Percentiles rank a stretch among this genome's conserved stretches.
These are phyloP conservation scores for Haliaeetus leucogaster DNA, from an alignment of 2,113 vertebrate species.

Conservation along the genomic window DNA sequence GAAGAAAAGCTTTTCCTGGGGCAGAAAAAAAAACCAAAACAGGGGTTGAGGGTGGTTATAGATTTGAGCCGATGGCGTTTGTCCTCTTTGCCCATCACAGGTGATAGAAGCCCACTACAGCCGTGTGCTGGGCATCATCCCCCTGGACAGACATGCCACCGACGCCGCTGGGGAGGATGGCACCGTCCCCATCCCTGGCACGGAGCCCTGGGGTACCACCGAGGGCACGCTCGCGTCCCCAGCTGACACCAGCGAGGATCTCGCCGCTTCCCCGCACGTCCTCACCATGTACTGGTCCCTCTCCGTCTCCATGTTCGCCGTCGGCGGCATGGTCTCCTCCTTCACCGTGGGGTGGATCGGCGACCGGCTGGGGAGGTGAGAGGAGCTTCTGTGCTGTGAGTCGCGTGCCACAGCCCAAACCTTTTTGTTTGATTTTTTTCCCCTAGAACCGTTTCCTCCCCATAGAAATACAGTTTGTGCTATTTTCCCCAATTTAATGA, in stretches of 20 bases:
- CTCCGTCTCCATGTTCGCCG: slow-evolving; percentile 88
- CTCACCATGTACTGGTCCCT: slow-evolving; percentile 90
- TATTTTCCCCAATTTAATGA: not conserved
- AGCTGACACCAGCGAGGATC: accelerated
- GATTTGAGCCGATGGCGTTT: accelerated
- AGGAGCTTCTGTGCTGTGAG: not conserved
- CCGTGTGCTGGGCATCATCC: slow-evolving; percentile 67
- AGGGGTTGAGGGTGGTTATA: not conserved
- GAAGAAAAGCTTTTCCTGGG: not conserved
- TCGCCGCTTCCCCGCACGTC: not conserved
- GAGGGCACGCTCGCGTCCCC: not conserved
- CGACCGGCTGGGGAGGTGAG: slow-evolving; percentile 87
- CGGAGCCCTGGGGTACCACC: not conserved
- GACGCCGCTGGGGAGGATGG: not conserved
- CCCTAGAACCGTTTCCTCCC: not conserved
- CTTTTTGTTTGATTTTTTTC: not conserved
- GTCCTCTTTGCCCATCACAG: slow-evolving; percentile 57
- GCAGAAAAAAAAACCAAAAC: not conserved
- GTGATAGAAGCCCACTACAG: slow-evolving; percentile 86
- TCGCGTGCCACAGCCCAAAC: not conserved
- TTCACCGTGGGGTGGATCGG: slow-evolving; percentile 91
- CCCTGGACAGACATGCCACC: not conserved
- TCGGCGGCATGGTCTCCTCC: slow-evolving; percentile 92
- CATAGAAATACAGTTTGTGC: not conserved
- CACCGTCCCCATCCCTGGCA: accelerated